Evolutionary conservation across 2,797 vertebrate species (phyloP).

Genomic region (Lagorchestes hirsutus): DNA sequence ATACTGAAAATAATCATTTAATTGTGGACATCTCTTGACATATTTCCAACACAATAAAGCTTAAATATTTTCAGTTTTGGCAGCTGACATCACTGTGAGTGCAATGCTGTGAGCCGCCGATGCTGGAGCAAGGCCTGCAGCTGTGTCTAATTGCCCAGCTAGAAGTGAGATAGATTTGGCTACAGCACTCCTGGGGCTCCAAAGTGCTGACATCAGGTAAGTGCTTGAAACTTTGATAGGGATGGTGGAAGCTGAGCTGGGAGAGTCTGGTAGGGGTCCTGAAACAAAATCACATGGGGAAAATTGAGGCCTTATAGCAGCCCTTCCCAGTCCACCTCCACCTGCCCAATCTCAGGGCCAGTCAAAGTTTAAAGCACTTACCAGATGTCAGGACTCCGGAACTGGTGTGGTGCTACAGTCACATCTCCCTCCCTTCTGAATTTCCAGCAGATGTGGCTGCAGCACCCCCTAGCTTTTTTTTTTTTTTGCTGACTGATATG

Average conservation of each 20-base stretch:
- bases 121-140: constrained; percentile 76
- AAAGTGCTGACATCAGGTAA: constrained; percentile 79
- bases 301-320: constrained; percentile 76
- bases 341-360: constrained; percentile 76
- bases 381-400: constrained; percentile 79
- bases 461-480: constrained; percentile 68
- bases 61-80: constrained; percentile 82
- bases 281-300: constrained; percentile 75
- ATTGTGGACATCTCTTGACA: not conserved
- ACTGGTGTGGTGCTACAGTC: constrained; percentile 71
- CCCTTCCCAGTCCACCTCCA: constrained; percentile 80
- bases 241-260: constrained; percentile 83
- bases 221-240: constrained; percentile 83
- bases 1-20: constrained; percentile 61
- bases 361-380: constrained; percentile 84
- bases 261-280: constrained; percentile 72
- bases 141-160: constrained; percentile 74
- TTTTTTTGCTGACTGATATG: constrained; percentile 73
- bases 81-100: constrained; percentile 69
- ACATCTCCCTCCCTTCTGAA: constrained; percentile 72
- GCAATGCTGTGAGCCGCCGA: constrained; percentile 74
- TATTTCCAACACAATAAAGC: constrained; percentile 77
- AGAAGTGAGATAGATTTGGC: constrained; percentile 79
- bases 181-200: constrained; percentile 77
- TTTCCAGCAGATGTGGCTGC: constrained; percentile 75